These are phyloP conservation scores for Girardia tigrina DNA, from an alignment of 2,888 invertebrate genomes.

Conservation along the genomic window DNA sequence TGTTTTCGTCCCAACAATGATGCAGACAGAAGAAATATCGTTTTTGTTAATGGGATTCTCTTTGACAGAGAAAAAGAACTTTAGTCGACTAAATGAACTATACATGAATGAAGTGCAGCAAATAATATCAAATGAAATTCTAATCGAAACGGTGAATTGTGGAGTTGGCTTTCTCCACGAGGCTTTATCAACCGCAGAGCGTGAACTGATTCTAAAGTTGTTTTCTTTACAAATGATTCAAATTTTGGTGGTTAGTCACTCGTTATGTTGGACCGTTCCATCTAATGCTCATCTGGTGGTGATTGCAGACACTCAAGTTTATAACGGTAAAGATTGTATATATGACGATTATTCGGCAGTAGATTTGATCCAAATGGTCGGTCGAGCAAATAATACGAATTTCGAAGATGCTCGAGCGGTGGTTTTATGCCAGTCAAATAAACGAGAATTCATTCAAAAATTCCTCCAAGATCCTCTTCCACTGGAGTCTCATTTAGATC, in stretches of 20 bases:
- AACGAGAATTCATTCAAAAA: slow-evolving; percentile 95
- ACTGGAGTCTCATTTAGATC: slow-evolving; percentile 92
- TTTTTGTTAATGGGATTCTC: slow-evolving; percentile 85
- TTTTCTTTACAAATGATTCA: slow-evolving; percentile 77
- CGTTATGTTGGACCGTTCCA: slow-evolving; percentile 78
- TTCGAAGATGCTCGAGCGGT: slow-evolving; percentile 60
- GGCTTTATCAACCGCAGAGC: slow-evolving; percentile 70
- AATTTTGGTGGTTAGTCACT: slow-evolving; percentile 75
- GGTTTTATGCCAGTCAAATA: slow-evolving; percentile 79
- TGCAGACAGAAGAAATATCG: slow-evolving; percentile 80
- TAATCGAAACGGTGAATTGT: slow-evolving; percentile 51
- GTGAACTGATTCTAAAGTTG: slow-evolving; percentile 76
- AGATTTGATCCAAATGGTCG: slow-evolving; percentile 92
- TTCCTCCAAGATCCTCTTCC: slow-evolving; percentile 89
- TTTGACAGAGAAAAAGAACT: slow-evolving; percentile 62
- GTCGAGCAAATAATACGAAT: slow-evolving; percentile 69
- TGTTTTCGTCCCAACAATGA: slow-evolving; percentile 57
- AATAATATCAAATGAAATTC: slow-evolving; percentile 23
- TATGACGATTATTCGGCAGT: slow-evolving; percentile 81
- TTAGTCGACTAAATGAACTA: not conserved
- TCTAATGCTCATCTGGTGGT: slow-evolving; percentile 77
- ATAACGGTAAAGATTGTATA: slow-evolving; percentile 62
- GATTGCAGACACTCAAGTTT: slow-evolving; percentile 85
- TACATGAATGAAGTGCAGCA: not conserved
- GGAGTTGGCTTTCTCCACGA: slow-evolving; percentile 95